A percentile compares a stretch with the other conserved stretches of the same genome.
phyloP scores from a whole-genome alignment of 2,113 vertebrate genomes.

The Brienomyrus longianalis region DNA sequence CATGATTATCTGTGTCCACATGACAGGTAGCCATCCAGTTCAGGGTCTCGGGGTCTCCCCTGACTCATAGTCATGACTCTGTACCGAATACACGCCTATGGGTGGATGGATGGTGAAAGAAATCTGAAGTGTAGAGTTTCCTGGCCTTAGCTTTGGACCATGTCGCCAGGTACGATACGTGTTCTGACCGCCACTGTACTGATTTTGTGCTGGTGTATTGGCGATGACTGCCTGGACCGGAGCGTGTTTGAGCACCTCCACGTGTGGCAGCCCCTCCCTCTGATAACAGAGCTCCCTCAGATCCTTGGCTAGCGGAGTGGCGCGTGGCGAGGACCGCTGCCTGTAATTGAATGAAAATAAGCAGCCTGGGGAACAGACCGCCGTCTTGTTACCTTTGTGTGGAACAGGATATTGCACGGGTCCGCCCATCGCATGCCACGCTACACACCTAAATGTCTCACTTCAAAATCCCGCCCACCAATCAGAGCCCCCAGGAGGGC shows the following conservation, averaged over 20 bases:
- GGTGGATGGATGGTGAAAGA: neutral
- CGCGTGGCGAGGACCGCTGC: neutral
- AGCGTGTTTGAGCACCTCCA: neutral
- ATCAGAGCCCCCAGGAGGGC: neutral
- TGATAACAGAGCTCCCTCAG: conserved; percentile 42
- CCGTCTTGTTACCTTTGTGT: conserved; percentile 43
- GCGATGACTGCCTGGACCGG: neutral
- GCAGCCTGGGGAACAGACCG: conserved; percentile 36
- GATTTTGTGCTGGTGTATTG: neutral
- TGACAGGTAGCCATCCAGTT: neutral
- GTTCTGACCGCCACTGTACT: neutral
- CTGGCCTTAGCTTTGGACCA: neutral
- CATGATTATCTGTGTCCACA: neutral
- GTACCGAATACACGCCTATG: neutral
- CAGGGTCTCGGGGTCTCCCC: too few species aligned
- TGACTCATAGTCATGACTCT: neutral
- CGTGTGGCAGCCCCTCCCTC: neutral
- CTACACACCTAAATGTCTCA: conserved; percentile 31
- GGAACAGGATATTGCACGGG: conserved; percentile 40
- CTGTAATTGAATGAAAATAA: conserved; percentile 54
- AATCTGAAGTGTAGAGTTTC: neutral
- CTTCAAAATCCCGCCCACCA: conserved; percentile 7
- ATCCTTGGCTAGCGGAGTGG: conserved; percentile 30
- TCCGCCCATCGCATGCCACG: conserved; percentile 35
- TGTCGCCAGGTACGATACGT: neutral